Percentiles rank a stretch among this genome's conserved stretches.
Evolutionary conservation across 2,888 invertebrate genomes (phyloP).

Genomic region (Dioctria linearis): DNA sequence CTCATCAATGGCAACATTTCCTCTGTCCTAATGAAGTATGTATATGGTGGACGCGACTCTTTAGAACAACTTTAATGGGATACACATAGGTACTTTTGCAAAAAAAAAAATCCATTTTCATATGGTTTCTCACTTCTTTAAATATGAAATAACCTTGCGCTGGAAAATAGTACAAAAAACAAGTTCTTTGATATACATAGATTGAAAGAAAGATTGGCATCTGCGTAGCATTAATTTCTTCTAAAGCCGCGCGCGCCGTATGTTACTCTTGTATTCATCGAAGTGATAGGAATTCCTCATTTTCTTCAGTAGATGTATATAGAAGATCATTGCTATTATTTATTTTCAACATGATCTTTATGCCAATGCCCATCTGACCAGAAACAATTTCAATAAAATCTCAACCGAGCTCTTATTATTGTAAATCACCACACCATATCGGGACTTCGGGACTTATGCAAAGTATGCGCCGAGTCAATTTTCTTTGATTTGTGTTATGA

Average conservation of each 20-base stretch:
- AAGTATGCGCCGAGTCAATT: constrained; percentile 56
- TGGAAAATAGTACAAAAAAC: no score
- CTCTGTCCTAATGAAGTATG: no score
- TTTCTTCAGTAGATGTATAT: background rate
- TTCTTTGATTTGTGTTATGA: constrained; percentile 57
- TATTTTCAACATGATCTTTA: constrained; percentile 47
- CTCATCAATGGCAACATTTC: no score
- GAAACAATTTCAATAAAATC: constrained; percentile 57
- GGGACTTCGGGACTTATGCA: constrained; percentile 57
- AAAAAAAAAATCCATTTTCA: no score
- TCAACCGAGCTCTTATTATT: constrained; percentile 56
- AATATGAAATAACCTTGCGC: no score
- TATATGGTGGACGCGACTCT: no score
- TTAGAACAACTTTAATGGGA: no score
- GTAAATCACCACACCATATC: constrained; percentile 58
- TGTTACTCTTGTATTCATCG: no score
- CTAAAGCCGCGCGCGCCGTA: background rate
- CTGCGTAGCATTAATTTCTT: constrained; percentile 32
- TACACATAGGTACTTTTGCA: no score
- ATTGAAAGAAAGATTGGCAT: constrained; percentile 24
- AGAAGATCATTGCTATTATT: constrained; percentile 32
- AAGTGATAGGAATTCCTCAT: constrained; percentile 40
- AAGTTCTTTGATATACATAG: no score
- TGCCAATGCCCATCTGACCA: constrained; percentile 50
- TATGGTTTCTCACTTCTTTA: no score